Conservation (phyloP, 2,888 invertebrate species). For the Busseola fusca region DNA sequence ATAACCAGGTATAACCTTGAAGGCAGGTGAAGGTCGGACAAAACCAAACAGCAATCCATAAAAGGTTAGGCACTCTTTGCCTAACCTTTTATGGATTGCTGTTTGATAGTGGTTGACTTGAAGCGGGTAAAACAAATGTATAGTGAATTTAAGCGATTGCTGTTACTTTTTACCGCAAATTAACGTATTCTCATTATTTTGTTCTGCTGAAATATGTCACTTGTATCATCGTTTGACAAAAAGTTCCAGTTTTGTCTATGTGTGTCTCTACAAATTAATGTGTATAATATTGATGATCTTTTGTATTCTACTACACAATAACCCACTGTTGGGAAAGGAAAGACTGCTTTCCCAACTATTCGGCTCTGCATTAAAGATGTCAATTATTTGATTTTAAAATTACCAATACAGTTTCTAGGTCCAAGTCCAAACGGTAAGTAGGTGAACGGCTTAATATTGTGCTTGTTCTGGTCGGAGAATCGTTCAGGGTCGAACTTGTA, state of each 20-base stretch:
- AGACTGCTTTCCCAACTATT: background rate
- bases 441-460: constrained; percentile 66
- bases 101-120: background rate
- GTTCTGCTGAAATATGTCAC: background rate
- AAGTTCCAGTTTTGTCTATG: background rate
- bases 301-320: background rate
- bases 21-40: constrained; percentile 5
- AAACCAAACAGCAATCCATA: constrained; percentile 1
- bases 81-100: too few species aligned
- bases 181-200: too few species aligned
- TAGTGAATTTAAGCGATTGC: background rate
- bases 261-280: background rate
- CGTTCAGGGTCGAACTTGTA: constrained; percentile 87
- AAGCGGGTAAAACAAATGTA: background rate
- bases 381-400: background rate
- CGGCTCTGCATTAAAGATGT: background rate
- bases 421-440: constrained; percentile 88
- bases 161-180: too few species aligned
- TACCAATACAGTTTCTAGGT: constrained; percentile 88
- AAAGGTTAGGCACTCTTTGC: background rate
- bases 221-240: background rate
- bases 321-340: background rate
- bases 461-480: constrained; percentile 87
- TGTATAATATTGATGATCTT: background rate
- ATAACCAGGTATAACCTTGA: constrained; percentile 4